Percentiles rank a stretch among this genome's conserved stretches.
Conservation (phyloP, 2,888 invertebrate species). For the Agrotis segetum region DNA sequence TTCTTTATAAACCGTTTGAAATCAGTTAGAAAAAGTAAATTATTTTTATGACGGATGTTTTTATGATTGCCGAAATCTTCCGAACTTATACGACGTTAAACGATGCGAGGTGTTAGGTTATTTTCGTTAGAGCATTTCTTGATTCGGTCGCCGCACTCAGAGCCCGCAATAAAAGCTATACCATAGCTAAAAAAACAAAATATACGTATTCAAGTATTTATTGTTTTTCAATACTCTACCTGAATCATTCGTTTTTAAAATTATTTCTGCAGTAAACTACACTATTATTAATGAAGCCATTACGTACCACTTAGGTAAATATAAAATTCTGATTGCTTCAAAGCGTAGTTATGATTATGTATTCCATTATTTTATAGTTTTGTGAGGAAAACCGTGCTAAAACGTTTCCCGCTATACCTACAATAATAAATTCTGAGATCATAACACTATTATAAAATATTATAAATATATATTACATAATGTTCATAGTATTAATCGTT, state of each 20-base stretch:
- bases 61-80: too few species aligned
- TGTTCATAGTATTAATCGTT: background rate
- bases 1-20: too few species aligned
- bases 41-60: too few species aligned
- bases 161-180: too few species aligned
- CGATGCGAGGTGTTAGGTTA: too few species aligned
- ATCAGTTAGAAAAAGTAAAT: too few species aligned
- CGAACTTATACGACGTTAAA: too few species aligned
- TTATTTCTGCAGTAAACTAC: background rate
- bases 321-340: background rate
- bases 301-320: background rate
- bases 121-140: too few species aligned
- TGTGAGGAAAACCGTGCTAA: conserved; percentile 31
- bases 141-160: too few species aligned
- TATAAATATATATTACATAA: background rate
- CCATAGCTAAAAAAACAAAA: too few species aligned
- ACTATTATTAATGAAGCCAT: background rate
- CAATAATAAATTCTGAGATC: conserved; percentile 17
- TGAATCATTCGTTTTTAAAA: background rate
- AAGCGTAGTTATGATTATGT: conserved; percentile 8
- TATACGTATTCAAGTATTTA: too few species aligned
- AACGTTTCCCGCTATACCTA: background rate
- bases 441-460: conserved; percentile 10
- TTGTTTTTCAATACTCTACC: too few species aligned
- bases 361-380: conserved; percentile 9